Evolutionary conservation across 2,888 invertebrate genomes (phyloP).

Genomic region (Macaria liturata): DNA sequence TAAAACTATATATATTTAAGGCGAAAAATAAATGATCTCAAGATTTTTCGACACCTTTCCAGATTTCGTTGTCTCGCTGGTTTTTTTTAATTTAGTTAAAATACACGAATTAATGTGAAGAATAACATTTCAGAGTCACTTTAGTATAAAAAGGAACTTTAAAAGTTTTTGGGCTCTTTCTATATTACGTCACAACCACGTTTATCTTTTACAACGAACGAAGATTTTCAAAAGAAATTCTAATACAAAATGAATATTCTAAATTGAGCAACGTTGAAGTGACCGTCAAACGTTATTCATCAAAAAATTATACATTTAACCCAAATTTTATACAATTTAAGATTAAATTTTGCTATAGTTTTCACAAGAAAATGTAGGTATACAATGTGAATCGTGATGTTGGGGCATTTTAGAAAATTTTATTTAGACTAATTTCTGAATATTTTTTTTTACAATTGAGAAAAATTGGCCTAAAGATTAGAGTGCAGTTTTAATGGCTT

Average conservation of each 20-base stretch:
- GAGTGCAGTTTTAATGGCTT: constrained; percentile 9
- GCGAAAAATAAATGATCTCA: constrained; percentile 22
- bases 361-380: too few species aligned
- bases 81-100: constrained; percentile 24
- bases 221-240: constrained; percentile 42
- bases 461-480: constrained; percentile 11
- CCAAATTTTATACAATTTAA: too few species aligned
- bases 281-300: constrained; percentile 75
- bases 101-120: constrained; percentile 42
- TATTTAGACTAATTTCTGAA: too few species aligned
- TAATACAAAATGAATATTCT: constrained; percentile 58
- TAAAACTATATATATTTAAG: constrained; percentile 9
- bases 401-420: too few species aligned
- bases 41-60: neutral
- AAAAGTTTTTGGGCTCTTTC: constrained; percentile 47
- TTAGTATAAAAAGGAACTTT: constrained; percentile 62
- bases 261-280: constrained; percentile 75
- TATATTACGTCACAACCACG: constrained; percentile 77
- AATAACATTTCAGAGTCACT: constrained; percentile 76
- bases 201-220: constrained; percentile 51
- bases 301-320: constrained; percentile 27
- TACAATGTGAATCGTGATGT: too few species aligned
- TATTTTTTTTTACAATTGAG: constrained; percentile 4
- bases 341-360: too few species aligned
- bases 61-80: constrained; percentile 25